Evolutionary conservation across 1,140 invertebrate genomes (phyloP), one percentile per base, ranked within the genome.

Genomic region (Triops cancriformis): DNA sequence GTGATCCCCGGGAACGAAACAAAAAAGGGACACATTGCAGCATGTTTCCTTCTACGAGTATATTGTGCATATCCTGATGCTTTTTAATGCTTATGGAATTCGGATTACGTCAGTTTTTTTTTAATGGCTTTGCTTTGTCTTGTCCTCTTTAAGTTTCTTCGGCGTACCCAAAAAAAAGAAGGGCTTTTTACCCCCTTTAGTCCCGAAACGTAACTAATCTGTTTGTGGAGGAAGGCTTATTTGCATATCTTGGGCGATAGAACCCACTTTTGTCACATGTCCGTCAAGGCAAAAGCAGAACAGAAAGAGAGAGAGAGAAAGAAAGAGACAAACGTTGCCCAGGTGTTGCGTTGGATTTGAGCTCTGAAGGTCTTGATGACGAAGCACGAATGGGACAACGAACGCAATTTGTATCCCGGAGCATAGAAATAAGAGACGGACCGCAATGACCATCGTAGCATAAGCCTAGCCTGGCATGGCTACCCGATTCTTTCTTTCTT

Each of bases 261-360:
- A 64, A 23, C 51, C 51, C 51, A 64, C 51, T 64, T 64, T 64
- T 64, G 51, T 64, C 51, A 64, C 51, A 64, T 64, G 51, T 64
- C 51, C 51, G 23, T 64, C 51, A 64, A 64, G 18, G 51, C 23
- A 64, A 37, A 64, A 64, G 51, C 51, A 64, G 51, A 18, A 64
- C 51, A 18, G 51, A 64, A 37, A 37, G n/a, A n/a, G n/a, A n/a
- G n/a, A 37, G 31, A 37, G 31, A 2, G 31, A 37, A 37, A 7
- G 2, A 64, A 14, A 64, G 51, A 64, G 51, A 18, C 51, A 64
- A 64, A 64, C 51, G 51, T 64, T 64, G 51, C 51, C 51, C 51
- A 64, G 51, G 51, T 64, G 51, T 64, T 64, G 51, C 23, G 51
- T 23, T 64, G 51, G 18, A 64, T 4, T 23, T 23, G 6, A 64